Percentiles rank a stretch among this genome's conserved stretches.
Conservation (phyloP, 2,113 vertebrate species). For the Scolopax mira region DNA sequence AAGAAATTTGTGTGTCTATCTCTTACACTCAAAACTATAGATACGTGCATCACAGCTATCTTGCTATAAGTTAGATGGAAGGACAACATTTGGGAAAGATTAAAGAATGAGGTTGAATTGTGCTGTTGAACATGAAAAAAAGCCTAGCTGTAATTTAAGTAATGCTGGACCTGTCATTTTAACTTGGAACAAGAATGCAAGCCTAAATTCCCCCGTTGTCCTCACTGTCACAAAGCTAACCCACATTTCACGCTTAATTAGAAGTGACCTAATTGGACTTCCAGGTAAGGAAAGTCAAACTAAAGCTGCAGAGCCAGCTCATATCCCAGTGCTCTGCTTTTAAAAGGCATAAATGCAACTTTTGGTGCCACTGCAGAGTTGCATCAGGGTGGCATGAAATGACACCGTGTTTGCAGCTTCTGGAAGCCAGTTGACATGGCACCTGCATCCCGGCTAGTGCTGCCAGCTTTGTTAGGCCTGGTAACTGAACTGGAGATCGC, state of each 20-base stretch:
- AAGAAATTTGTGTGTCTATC: not conserved
- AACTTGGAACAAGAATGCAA: not conserved
- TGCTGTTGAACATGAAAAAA: not conserved
- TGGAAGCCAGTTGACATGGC: not conserved
- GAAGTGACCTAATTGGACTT: not conserved
- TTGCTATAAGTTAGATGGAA: not conserved
- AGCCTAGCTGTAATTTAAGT: not conserved
- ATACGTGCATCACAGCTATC: not conserved
- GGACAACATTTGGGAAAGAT: not conserved
- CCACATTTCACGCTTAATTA: not conserved
- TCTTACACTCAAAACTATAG: not conserved
- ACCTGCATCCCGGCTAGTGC: accelerated
- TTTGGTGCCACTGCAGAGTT: not conserved
- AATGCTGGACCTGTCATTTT: not conserved
- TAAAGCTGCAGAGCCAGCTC: not conserved
- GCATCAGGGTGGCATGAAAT: too few relatives aligned
- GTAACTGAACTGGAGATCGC: not conserved
- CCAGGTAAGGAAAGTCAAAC: not conserved
- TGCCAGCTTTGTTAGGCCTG: not conserved
- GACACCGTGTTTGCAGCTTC: not conserved
- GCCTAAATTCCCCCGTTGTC: not conserved
- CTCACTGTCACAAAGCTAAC: not conserved
- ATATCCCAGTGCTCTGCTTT: not conserved
- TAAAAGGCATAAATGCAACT: not conserved
- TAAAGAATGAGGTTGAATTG: not conserved